A percentile compares a stretch with the other conserved stretches of the same genome.
These are phyloP conservation scores for Trogon melanurus DNA, from an alignment of 2,113 vertebrate genomes.

Conservation along the genomic window DNA sequence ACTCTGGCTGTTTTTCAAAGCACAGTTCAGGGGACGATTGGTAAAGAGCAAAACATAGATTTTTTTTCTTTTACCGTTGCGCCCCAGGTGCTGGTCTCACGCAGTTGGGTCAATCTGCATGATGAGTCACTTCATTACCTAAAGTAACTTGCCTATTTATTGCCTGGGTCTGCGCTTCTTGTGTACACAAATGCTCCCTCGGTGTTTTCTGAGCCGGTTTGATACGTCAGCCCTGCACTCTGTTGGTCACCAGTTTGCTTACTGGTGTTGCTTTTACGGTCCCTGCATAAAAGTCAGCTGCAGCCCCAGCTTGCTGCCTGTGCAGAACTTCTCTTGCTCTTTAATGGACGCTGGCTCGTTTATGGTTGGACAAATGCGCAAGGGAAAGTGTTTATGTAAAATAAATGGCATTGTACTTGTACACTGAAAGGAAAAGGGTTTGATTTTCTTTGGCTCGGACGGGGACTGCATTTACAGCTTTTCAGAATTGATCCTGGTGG, in stretches of 20 bases:
- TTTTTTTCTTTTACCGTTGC: background rate
- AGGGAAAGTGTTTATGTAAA: background rate
- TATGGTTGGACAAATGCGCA: constrained; percentile 31
- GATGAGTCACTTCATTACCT: background rate
- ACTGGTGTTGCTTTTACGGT: background rate
- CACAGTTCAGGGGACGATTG: fast-evolving
- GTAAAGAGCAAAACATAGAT: background rate
- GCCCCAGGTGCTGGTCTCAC: background rate
- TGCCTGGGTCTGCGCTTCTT: background rate
- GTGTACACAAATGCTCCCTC: background rate
- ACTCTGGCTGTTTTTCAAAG: background rate
- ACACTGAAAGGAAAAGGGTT: background rate
- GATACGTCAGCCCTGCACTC: background rate
- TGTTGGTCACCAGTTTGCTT: background rate
- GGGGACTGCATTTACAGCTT: background rate
- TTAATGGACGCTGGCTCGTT: background rate
- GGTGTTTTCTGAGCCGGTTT: background rate
- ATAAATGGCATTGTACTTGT: background rate
- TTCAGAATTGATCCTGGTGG: background rate
- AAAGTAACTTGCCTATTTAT: background rate
- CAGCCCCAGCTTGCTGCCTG: background rate
- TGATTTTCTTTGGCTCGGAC: background rate
- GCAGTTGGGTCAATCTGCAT: background rate
- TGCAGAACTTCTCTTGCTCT: background rate
- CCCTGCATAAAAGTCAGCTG: background rate